These are phyloP conservation scores for Drosophila navojoa DNA, from an alignment of 1,140 invertebrate species.

Conservation along the genomic window DNA sequence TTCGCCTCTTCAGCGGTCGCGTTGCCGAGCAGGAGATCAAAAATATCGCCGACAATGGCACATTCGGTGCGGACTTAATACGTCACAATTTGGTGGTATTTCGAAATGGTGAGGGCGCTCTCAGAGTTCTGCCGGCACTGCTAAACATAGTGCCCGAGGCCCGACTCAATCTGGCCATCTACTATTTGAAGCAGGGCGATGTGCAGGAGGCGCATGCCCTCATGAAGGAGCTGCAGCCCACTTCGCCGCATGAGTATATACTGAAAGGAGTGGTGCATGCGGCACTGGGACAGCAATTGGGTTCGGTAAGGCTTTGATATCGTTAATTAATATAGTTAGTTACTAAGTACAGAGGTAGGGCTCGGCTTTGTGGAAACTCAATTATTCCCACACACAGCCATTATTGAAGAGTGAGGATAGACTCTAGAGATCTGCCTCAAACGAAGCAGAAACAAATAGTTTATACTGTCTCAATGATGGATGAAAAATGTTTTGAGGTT, in stretches of 20 bases:
- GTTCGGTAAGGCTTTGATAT: constrained; percentile 87
- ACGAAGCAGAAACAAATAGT: too few species aligned
- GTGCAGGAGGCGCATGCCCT: constrained; percentile 94
- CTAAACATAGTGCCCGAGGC: constrained; percentile 99
- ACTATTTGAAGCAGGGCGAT: constrained; percentile 96
- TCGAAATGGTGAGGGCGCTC: constrained; percentile 95
- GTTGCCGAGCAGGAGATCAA: constrained; percentile 95
- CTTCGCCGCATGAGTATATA: constrained; percentile 97
- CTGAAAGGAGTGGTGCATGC: constrained; percentile 98
- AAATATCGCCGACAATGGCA: constrained; percentile 91
- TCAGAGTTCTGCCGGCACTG: constrained; percentile 94
- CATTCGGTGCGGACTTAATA: constrained; percentile 96
- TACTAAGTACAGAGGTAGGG: too few species aligned
- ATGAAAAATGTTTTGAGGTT: too few species aligned
- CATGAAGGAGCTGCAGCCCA: constrained; percentile 96
- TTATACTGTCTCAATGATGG: too few species aligned
- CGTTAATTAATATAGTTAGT: too few species aligned
- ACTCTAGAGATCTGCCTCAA: too few species aligned
- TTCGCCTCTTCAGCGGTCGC: constrained; percentile 96
- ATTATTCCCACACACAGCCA: background rate
- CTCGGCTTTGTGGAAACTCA: too few species aligned
- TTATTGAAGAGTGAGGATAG: too few species aligned
- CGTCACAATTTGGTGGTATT: constrained; percentile 99
- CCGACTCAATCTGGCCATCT: constrained; percentile 97
- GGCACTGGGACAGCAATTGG: constrained; percentile 95